Conservation (phyloP, 2,797 vertebrate genomes). For the Zenarchopterus dispar region DNA sequence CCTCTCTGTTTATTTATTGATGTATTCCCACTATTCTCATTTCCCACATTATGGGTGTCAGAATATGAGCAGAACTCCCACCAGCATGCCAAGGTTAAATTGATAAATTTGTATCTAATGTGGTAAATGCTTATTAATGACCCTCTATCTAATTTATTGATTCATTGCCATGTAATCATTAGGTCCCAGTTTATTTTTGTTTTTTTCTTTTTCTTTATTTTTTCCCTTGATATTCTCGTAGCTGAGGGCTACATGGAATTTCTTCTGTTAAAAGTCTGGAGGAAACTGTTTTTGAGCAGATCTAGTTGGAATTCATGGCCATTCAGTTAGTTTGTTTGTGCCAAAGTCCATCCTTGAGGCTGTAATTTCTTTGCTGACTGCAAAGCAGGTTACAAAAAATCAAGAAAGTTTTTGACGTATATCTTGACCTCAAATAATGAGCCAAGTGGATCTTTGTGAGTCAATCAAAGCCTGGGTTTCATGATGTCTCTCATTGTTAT, state of each 20-base stretch:
- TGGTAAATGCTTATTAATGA: constrained; percentile 39
- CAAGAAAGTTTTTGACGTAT: constrained; percentile 40
- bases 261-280: constrained; percentile 13
- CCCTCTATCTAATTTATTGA: constrained; percentile 30
- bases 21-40: constrained; percentile 38
- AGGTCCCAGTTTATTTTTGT: background rate
- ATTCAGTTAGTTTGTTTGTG: constrained; percentile 54
- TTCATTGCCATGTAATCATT: constrained; percentile 20
- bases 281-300: constrained; percentile 14
- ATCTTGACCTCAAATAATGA: constrained; percentile 45
- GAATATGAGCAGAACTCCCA: constrained; percentile 4
- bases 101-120: constrained; percentile 28
- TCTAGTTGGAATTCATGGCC: constrained; percentile 55
- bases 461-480: constrained; percentile 29
- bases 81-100: constrained; percentile 6
- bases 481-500: constrained; percentile 18
- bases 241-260: constrained; percentile 25
- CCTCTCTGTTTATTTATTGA: constrained; percentile 61
- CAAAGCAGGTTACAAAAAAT: constrained; percentile 49
- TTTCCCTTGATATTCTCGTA: background rate
- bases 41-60: constrained; percentile 14
- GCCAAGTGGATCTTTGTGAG: constrained; percentile 37
- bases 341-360: constrained; percentile 50
- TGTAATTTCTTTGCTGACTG: constrained; percentile 57
- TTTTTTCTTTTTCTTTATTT: background rate